These are phyloP conservation scores for Galaxea fascicularis DNA, from an alignment of 92 coral and sea anemone species.

Conservation along the genomic window DNA sequence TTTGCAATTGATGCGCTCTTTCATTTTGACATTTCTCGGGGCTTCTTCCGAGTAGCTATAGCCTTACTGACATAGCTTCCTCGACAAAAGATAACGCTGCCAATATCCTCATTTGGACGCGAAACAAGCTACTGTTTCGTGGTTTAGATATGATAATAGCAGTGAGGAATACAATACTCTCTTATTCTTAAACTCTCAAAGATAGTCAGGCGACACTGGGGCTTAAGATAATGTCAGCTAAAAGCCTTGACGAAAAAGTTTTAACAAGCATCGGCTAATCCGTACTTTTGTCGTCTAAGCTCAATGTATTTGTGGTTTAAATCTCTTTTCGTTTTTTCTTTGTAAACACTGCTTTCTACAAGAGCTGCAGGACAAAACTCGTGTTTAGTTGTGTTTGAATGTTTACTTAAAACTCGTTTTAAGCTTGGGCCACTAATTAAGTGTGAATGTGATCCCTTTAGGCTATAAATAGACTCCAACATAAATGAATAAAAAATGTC, in stretches of 20 bases:
- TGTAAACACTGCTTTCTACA: constrained; percentile 30
- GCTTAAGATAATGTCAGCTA: constrained; percentile 9
- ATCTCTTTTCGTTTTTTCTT: constrained; percentile 25
- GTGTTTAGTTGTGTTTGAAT: constrained; percentile 40
- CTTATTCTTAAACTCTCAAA: constrained; percentile 37
- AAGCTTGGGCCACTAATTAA: constrained; percentile 51
- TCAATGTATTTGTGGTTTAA: constrained; percentile 39
- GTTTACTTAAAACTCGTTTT: constrained; percentile 58
- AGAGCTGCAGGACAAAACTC: constrained; percentile 25
- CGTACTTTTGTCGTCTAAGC: constrained; percentile 4
- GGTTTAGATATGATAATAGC: constrained; percentile 44
- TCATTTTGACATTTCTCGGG: constrained; percentile 77
- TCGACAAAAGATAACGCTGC: constrained; percentile 42
- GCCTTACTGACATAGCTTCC: constrained; percentile 54
- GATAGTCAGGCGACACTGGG: constrained; percentile 24
- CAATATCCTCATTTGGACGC: constrained; percentile 21
- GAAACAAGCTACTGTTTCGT: constrained; percentile 15
- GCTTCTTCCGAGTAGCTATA: constrained; percentile 77
- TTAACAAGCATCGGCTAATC: constrained; percentile 3
- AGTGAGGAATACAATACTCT: constrained; percentile 48
- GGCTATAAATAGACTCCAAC: neutral
- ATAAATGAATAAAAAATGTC: neutral
- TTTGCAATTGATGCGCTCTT: constrained; percentile 67
- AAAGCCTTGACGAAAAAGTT: constrained; percentile 13
- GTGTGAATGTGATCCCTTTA: constrained; percentile 13